Base-by-base conservation (phyloP, 2,113 vertebrate species). In the Epinephelus cyanopodus region DNA sequence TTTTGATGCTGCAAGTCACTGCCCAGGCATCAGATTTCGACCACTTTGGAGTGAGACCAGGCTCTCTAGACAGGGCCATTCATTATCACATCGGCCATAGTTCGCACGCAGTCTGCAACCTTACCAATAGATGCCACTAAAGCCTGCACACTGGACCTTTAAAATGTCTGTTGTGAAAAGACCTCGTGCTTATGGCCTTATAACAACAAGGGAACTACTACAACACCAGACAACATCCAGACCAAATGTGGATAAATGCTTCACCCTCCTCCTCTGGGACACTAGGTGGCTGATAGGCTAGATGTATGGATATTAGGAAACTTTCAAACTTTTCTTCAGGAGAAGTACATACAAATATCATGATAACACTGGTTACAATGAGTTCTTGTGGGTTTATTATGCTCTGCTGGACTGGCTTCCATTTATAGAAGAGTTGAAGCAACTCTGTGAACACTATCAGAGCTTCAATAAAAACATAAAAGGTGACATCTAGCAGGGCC, bases 391-490 rank as follows among this genome's bases (percentile, higher is more conserved):
- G 13, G 29, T 27, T 27, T n/a, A n/a, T 54, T 48, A 2, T 29
- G 37, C 45, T 45, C 18, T 23, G 29, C 52, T n/a, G 17, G 0
- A 23, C 18, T 19, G 25, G 10, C 33, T 63, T 37, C 19, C 17
- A 8, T 54, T 70, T 18, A 6, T 42, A 62, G 19, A 7, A 21
- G 45, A 48, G 3, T 17, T 17, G 2, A 53, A 27, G 19, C 52
- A 58, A n/a, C 56, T 69, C 37, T 57, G 39, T 37, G 19, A 75
- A 56, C 37, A 29, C 17, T 14, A 27, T 72, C 27, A 42, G 25
- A 45, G 21, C 57, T 21, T 69, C 25, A 69, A 15, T 61, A 37
- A 53, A 60, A 60, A 53, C n/a, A 45, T 53, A 58, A 63, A 39
- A 25, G 17, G 25, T n/a, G 17, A 48, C 21, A 37, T 14, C 29